Evolutionary conservation across 2,113 vertebrate species (phyloP), one percentile per base, ranked within the genome.

Genomic region (Fukomys damarensis): DNA sequence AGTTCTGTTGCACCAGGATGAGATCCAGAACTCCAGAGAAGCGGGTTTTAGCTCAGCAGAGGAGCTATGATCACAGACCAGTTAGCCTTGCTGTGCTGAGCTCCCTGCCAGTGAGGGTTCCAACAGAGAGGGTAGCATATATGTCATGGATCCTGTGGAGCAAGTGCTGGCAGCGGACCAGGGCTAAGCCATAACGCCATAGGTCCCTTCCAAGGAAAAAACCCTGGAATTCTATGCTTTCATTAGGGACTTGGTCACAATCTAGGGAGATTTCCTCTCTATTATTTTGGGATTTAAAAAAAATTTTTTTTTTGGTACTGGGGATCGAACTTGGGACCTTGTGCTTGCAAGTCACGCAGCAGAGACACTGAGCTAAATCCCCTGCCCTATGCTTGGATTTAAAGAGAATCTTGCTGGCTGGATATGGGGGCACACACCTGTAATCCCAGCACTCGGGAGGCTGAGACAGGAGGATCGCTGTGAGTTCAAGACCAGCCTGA

Each of bases 1-100:
- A 14, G 8, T 88, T 74, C 41, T 41, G 22, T 61, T 81, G 14
- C 10, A 52, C 28, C 54, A 83, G 35, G 5, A 79, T 54, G 56
- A 93, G 77, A 87, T 24, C 46, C 80, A 52, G 72, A 89, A 92
- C 19, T 22, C 65, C 70, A 91, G 19, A 96, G 83, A 94, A 65
- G 13, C 16, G 38, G 30, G 49, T 66, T 54, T 92, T 68, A 74
- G 9, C 22, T 94, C n/a, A 72, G 5, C 9, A 72, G 41, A 87
- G 58, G 46, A 74, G 22, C 26, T 86, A 10, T 95, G 74, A 26
- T 46, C 24, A 28, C 26, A 65, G 68, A 4, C 58, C 38, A 43
- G 4, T 43, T 35, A 65, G 43, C n/a, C n/a, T 0, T 43, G 17
- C 10, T 66, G 61, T 76, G 13, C 19, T 61, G 86, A 86, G 12